Conservation (phyloP, 2,113 vertebrate species). For the Plecotus auritus region DNA sequence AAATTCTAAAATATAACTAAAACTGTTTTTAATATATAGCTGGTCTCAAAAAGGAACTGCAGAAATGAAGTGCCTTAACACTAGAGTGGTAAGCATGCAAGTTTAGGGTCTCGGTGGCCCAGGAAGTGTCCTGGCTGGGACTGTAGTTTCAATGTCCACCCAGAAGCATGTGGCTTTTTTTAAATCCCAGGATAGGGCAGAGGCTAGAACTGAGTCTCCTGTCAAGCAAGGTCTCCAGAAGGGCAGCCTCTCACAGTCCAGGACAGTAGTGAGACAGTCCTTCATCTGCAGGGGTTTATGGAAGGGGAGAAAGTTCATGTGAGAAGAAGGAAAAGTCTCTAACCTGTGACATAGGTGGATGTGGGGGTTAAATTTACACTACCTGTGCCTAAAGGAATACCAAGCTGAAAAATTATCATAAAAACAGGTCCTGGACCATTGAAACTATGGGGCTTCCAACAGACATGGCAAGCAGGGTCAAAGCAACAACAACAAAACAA, state of each 20-base stretch:
- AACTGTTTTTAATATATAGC: not conserved
- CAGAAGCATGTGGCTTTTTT: not conserved
- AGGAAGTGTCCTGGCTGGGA: not conserved
- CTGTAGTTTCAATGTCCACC: not conserved
- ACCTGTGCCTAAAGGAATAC: not conserved
- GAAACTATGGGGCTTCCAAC: not conserved
- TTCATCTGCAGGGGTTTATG: not conserved
- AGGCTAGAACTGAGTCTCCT: not conserved
- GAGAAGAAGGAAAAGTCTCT: not conserved
- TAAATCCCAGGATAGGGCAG: not conserved
- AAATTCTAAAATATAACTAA: conserved; percentile 2
- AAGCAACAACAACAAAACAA: too few species aligned
- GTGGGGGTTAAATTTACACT: not conserved
- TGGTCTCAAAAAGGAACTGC: not conserved
- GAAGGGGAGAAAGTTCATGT: not conserved
- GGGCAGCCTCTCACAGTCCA: not conserved
- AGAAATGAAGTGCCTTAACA: not conserved
- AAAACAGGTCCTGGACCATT: not conserved
- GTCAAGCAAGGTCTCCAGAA: not conserved
- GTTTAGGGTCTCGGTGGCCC: not conserved
- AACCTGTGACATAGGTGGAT: not conserved
- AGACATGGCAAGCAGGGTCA: not conserved
- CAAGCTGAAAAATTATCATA: not conserved
- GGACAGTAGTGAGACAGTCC: not conserved
- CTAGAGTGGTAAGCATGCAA: not conserved